Base-by-base conservation (phyloP, 1,140 invertebrate species). In the Drosophila erecta region DNA sequence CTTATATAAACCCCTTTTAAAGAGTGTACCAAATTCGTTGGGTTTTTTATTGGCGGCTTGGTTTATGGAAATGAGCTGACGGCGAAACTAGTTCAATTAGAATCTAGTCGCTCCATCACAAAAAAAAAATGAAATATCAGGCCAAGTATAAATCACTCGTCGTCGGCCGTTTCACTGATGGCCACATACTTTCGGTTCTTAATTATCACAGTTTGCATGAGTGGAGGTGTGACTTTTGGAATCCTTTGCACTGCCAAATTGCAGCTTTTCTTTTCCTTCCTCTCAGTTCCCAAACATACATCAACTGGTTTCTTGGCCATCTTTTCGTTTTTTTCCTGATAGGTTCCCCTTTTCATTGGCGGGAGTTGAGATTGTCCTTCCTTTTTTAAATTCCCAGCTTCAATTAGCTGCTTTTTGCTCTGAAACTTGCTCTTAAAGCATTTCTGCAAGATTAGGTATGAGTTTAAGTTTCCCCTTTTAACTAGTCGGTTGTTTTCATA, bases 141-240 rank as follows among this genome's bases (percentile, higher is more conserved):
- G 1, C 24, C 15, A 12, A 47, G 22, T 4, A 4, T 8, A 49
- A 33, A 15, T 30, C 14, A 33, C 27, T 41, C 53, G 58, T 44
- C 27, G 15, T 79, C 60, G 4, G 80, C 80, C 24, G 75, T 65
- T 4, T 49, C 76, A 56, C 65, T 76, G 1, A 83, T 33, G 4
- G 80, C 76, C 35, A 84, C 65, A 27, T 79, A 84, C 58, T 84
- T 85, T 22, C 66, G 72, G 10, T 58, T 59, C 12, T 67, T 76
- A n/a, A 80, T 61, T 1, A 57, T 1, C 3, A 84, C 71, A 10
- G 37, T 51, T 60, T 84, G 57, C 80, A 84, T 84, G 1, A 84
- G 0, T 4, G 59, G 66, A 10, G 62, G 58, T 2, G 41, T 83
- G 15, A 38, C 20, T 40, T 56, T 51, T 7, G 30, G 30, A 8